Conservation (phyloP, 2,888 invertebrate genomes). For the Metacarcinus magister region DNA sequence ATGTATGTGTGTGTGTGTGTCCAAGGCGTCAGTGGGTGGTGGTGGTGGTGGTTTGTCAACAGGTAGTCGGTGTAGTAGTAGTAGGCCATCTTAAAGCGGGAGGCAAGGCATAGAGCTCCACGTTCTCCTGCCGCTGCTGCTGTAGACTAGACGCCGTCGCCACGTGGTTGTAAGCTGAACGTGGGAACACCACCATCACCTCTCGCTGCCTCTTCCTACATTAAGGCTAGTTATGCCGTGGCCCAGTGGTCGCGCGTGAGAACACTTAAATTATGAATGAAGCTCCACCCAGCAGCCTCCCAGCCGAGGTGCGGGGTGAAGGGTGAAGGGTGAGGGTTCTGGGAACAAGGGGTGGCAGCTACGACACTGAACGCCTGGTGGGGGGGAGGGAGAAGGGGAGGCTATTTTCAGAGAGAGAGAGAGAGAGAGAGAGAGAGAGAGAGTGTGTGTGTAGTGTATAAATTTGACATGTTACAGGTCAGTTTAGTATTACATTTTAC, state of each 20-base stretch:
- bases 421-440: no score
- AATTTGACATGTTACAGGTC: no score
- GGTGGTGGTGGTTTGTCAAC: conserved; percentile 18
- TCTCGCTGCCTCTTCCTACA: background rate
- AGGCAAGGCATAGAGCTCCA: background rate
- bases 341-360: background rate
- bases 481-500: no score
- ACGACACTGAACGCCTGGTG: no score
- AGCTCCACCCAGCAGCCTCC: background rate
- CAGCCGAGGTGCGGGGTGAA: background rate
- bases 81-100: background rate
- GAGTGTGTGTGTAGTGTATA: no score
- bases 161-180: background rate
- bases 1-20: background rate
- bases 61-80: background rate
- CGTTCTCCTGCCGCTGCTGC: background rate
- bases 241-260: conserved; percentile 13
- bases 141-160: background rate
- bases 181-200: background rate
- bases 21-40: no score
- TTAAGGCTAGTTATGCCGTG: background rate
- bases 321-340: background rate
- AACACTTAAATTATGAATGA: conserved; percentile 15
- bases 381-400: no score
- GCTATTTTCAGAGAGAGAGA: no score